Base-by-base conservation (phyloP, 2,113 vertebrate genomes). In the Mystacornis crossleyi region DNA sequence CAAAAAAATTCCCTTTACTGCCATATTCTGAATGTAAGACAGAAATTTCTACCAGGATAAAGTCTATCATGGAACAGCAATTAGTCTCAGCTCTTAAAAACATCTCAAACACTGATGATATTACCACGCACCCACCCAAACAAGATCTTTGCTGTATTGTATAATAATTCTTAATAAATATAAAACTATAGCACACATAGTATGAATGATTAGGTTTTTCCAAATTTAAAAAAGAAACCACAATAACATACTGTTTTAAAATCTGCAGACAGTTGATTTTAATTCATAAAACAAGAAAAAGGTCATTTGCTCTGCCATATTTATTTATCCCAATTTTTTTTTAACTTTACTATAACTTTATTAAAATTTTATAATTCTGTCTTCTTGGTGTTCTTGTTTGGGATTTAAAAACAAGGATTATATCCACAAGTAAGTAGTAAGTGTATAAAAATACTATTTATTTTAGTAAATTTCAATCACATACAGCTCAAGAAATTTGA, bases 121-220 rank as follows among this genome's bases (percentile, higher is more conserved):
- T 10, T 55, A 34, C 31, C 34, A 38, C 3, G 8, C 21, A 84
- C 6, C 2, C 14, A 17, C 8, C 1, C 7, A 83, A 48, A 6
- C 3, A 62, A 71, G 50, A 70, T 77, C 21, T 73, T 14, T 62
- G 1, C 4, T 47, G 6, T 17, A 24, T 18, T 54, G 3, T 18
- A 36, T 31, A 77, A 40, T 58, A 67, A 51, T 50, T 67, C 6
- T 33, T 34, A 48, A 67, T 54, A 78, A 81, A 71, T 47, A 40
- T 17, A 89, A 58, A 38, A 42, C 0, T 0, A 1, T 4, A 64
- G 4, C 3, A 84, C 3, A 38, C 38, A 8, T 1, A 66, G 1
- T 43, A 54, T 70, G 14, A 78, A 33, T 8, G 5, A 73, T 51
- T 66, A 50, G 1, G 0, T 12, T 73, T 62, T 58, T 55, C 31